Evolutionary conservation across 2,797 vertebrate genomes (phyloP), one percentile per base, ranked within the genome.

Genomic region (Acrossocheilus wenchowensis): DNA sequence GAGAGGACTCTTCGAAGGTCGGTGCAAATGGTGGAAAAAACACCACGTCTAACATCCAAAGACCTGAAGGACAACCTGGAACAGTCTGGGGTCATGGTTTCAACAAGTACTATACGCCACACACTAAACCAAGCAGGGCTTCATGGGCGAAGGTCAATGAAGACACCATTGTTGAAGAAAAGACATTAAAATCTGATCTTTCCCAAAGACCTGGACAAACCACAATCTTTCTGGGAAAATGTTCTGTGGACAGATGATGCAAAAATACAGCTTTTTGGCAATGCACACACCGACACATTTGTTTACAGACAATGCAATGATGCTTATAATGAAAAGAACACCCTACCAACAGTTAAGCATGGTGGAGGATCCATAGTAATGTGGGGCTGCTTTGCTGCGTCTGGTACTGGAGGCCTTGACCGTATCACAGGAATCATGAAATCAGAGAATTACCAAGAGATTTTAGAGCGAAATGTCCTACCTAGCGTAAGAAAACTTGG

Each of bases 91-190:
- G 43, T 45, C 43, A 45, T 41, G 39, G 39, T 41, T 41, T 41
- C 39, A 41, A 41, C 39, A 41, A 7, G 26, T 62, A 75, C 71
- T 21, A 83, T 66, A 77, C 5, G 19, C n/a, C 2, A 12, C 60
- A 82, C 86, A 78, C 62, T 54, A 21, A 78, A 87, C 80, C 23
- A 77, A 74, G 26, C 30, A 82, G 69, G 69, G 69, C 54, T 87
- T 68, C 48, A 81, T 87, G 77, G 82, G 45, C 23, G 41, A 54
- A 84, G 77, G 86, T 45, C 77, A 87, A 87, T 68, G 48, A 81
- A 43, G 54, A 81, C 77, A 8, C 75, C 34, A 84, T 30, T 80
- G 77, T 74, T 83, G 60, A 79, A 78, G 19, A 68, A 41, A 54
- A 85, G 2, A 84, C 72, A 66, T 41, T 7, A 66, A 75, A 84